Evolutionary conservation across 2,797 vertebrate species (phyloP), one percentile per base, ranked within the genome.

Genomic region (Helarctos malayanus): DNA sequence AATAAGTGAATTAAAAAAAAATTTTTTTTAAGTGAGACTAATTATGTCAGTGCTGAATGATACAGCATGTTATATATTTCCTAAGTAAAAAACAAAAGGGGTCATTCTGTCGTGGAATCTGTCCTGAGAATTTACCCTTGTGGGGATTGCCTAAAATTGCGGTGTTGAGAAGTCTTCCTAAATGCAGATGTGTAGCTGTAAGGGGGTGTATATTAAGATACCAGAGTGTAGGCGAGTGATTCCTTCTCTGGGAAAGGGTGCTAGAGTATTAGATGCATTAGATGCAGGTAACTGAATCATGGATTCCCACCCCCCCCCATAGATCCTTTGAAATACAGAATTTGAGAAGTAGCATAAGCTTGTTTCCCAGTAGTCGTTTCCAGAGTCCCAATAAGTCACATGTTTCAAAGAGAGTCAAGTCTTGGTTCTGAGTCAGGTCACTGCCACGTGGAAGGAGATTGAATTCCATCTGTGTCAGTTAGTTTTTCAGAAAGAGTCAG

Each of bases 401-500:
- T 95, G 76, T 82, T 96, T 94, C 54, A 15, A 1, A 69, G 75
- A 75, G 83, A 94, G 65, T 97, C 88, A 95, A 0, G 59, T 25
- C 25, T 18, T 21, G 27, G 0, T 35, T 97, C 54, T 82, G 91
- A 97, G 32, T 98, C 11, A 69, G n/a, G 32, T 79, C 54, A 32
- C 25, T 78, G 0, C 69, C 96, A 41, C 8, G 8, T 94, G 93
- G 71, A 68, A 61, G 78, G 91, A 93, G 94, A 38, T 57, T 9
- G 32, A 54, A 14, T 84, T 65, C 90, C 27, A 7, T 83, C 59
- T 57, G 93, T 35, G 75, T 76, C 45, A 63, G 38, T 87, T 96
- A 61, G 35, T 86, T 97, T 95, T 57, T 87, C 88, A 95, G 89
- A 54, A 81, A 35, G 76, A 80, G 69, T 87, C 41, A 38, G 76